Evolutionary conservation across 1,140 invertebrate genomes (phyloP), one percentile per base, ranked within the genome.

Genomic region (Lepidotrigona ventralis): DNA sequence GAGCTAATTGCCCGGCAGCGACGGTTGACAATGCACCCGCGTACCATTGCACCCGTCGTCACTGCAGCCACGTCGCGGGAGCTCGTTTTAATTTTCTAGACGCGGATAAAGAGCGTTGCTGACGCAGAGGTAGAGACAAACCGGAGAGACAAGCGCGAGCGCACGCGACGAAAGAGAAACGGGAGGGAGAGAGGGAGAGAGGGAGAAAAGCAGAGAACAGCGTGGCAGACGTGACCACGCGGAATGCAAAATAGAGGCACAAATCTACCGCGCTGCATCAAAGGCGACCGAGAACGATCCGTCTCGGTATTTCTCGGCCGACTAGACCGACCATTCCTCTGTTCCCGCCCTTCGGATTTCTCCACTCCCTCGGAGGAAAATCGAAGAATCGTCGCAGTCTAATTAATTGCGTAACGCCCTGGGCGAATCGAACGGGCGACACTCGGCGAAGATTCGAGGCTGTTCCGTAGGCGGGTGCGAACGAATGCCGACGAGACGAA

Each of bases 181-280:
- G 46, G 51, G 29, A 21, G 19, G 21, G n/a, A 33, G 33, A 33
- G 33, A 33, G 33, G 33, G 33, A 33, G 53, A 54, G 14, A 54
- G 14, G 15, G 15, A 15, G 53, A 54, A 2, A 54, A 12, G 17
- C 53, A 12, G 14, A 2, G 15, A 19, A 56, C 15, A 56, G n/a
- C 82, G 81, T 78, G 85, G 89, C 86, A 91, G 92, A 92, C 90
- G 39, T 46, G 87, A 64, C 75, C 87, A 89, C 81, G 86, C 78
- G 90, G 91, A 91, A 92, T 92, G 91, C 89, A 92, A 92, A 93
- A 91, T 92, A 92, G 91, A 91, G 85, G 56, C 89, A 86, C 90
- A 92, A 91, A 92, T 92, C 90, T 78, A 82, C 64, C 75, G 58
- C 75, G 58, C 23, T 64, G 87, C 90, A 88, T 90, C 90, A 89